Percentiles rank a stretch among this genome's conserved stretches.
phyloP scores from a whole-genome alignment of 2,888 invertebrate species.

The Drosophila mettleri region DNA sequence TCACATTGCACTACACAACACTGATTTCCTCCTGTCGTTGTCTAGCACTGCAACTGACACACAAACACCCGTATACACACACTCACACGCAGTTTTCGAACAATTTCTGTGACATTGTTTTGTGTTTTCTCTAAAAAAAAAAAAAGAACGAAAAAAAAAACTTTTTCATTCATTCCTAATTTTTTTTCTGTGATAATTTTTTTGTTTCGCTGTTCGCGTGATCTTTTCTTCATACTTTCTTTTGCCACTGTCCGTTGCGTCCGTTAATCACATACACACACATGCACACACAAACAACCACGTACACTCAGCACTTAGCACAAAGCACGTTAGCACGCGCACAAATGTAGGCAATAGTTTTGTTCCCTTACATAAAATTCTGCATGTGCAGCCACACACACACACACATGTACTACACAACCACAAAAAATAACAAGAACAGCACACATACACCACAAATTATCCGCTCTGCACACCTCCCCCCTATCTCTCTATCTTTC shows the following conservation, averaged over 20 bases:
- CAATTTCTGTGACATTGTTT: slow-evolving; percentile 52
- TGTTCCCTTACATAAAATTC: slow-evolving; percentile 35
- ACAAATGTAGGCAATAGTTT: slow-evolving; percentile 54
- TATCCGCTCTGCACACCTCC: slow-evolving; percentile 5
- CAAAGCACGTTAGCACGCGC: slow-evolving; percentile 54
- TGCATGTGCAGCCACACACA: slow-evolving; percentile 61
- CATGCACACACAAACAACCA: slow-evolving; percentile 19
- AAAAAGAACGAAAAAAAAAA: background rate
- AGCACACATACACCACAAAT: slow-evolving; percentile 9
- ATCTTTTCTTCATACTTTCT: slow-evolving; percentile 37
- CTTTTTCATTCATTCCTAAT: slow-evolving; percentile 40
- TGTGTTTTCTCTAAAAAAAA: slow-evolving; percentile 45
- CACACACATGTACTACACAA: slow-evolving; percentile 9
- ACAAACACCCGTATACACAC: background rate
- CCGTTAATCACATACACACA: slow-evolving; percentile 40
- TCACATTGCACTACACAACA: slow-evolving; percentile 48
- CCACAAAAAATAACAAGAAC: slow-evolving; percentile 25
- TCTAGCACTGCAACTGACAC: slow-evolving; percentile 33
- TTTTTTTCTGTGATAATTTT: slow-evolving; percentile 60
- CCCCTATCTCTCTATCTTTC: background rate
- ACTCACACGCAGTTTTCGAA: slow-evolving; percentile 3
- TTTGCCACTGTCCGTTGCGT: slow-evolving; percentile 46
- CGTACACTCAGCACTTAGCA: slow-evolving; percentile 25
- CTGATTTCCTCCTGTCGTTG: slow-evolving; percentile 25
- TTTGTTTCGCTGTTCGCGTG: slow-evolving; percentile 67